These are phyloP conservation scores for Odontomachus brunneus DNA, from an alignment of 1,140 invertebrate species.

Conservation along the genomic window DNA sequence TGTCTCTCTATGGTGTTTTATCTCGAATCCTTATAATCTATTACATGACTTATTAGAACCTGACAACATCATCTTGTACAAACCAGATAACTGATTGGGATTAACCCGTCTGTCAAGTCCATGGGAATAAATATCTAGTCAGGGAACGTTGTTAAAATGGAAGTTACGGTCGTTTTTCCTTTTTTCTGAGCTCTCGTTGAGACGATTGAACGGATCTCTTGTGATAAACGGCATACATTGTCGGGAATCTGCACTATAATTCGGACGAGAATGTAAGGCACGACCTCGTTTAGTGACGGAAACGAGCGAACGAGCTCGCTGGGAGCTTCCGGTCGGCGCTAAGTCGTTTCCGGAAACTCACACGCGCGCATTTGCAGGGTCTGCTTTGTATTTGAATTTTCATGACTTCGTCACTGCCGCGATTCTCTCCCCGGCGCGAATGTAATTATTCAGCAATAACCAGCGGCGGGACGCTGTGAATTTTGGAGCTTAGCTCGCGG, in stretches of 20 bases:
- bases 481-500: neutral
- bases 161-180: neutral
- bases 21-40: too few species aligned
- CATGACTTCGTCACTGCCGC: neutral
- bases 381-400: constrained; percentile 11
- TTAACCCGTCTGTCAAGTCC: too few species aligned
- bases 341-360: constrained; percentile 45
- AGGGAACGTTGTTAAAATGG: too few species aligned
- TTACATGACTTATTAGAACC: too few species aligned
- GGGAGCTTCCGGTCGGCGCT: constrained; percentile 27
- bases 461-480: neutral
- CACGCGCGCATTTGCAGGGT: neutral
- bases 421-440: constrained; percentile 3
- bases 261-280: constrained; percentile 48
- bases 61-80: too few species aligned
- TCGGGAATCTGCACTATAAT: constrained; percentile 37
- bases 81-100: too few species aligned
- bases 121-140: too few species aligned
- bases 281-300: constrained; percentile 40
- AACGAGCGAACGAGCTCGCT: constrained; percentile 37
- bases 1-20: too few species aligned
- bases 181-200: neutral
- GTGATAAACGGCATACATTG: neutral
- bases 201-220: neutral
- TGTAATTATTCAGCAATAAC: constrained; percentile 32